Conservation (phyloP, 2,888 invertebrate species). For the Leptura quadrifasciata region DNA sequence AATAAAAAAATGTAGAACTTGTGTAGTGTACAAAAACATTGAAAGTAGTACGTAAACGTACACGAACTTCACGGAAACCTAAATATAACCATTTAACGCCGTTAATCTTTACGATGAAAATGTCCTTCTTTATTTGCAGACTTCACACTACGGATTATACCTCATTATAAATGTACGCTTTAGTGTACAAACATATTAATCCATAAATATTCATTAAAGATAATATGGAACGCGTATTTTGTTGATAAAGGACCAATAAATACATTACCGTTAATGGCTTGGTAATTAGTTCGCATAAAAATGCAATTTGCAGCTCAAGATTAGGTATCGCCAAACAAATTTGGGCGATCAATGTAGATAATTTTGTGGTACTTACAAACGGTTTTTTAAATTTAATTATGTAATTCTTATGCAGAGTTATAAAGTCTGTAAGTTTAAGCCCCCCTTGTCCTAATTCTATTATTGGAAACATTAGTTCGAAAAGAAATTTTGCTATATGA, state of each 20-base stretch:
- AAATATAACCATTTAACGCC: background rate
- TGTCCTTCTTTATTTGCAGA: background rate
- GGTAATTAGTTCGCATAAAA: constrained; percentile 34
- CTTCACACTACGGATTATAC: constrained; percentile 7
- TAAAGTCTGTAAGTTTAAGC: too few relatives aligned
- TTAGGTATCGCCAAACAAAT: constrained; percentile 18
- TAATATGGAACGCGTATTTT: constrained; percentile 21
- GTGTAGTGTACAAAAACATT: background rate
- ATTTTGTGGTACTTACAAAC: background rate
- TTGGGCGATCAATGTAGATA: constrained; percentile 19
- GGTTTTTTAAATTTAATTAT: too few relatives aligned
- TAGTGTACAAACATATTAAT: constrained; percentile 22
- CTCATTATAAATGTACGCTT: constrained; percentile 23
- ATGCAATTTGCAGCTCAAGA: constrained; percentile 35
- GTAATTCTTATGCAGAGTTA: too few relatives aligned
- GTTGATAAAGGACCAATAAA: constrained; percentile 30
- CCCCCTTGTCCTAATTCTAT: too few relatives aligned
- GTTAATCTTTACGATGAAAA: background rate
- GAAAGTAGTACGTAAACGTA: background rate
- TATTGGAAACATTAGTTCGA: too few relatives aligned
- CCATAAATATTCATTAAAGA: constrained; percentile 30
- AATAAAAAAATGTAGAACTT: background rate
- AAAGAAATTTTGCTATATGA: too few relatives aligned
- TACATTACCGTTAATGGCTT: constrained; percentile 33
- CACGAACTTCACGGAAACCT: background rate